Base-by-base conservation (phyloP, 2,888 invertebrate genomes). In the Stictocephala bisonia region DNA sequence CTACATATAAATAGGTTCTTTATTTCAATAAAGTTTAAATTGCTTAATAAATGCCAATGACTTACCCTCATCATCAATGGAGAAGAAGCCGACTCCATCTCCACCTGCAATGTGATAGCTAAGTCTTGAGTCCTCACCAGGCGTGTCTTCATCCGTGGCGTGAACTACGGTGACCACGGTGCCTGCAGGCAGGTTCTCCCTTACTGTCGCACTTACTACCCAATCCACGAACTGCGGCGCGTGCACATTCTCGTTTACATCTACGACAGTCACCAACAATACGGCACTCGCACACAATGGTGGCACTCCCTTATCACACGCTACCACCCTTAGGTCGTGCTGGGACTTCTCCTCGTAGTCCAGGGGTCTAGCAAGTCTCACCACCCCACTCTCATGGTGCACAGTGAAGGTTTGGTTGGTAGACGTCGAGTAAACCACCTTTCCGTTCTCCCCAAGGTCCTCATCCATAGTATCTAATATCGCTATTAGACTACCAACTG, bases 231-330 rank as follows among this genome's bases (percentile, higher is more conserved):
- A 97, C 77, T 87, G 86, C 1, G 97, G 96, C 71, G 94, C 87
- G 84, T 91, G 90, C 72, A 90, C 86, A 85, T 97, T 97, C 85
- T 97, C 97, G 85, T 97, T 95, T 24, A 97, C 96, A 85, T 97
- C 97, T 79, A 93, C 91, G 76, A 95, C 89, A 84, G 95, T 94
- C 70, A 97, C 89, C 68, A 92, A 89, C 41, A 97, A 89, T 74
- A 90, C 88, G 73, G 94, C 91, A 80, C 92, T 92, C 0, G 94
- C 89, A 75, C 90, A 90, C 77, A 95, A 85, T 3, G 93, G 87
- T 0, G 95, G 95, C 73, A 89, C 89, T 0, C 96, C 97, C 44
- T 90, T 89, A 85, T 97, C 97, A 60, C 90, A 89, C 1, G 95
- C 97, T 74, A 91, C 88, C 72, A 95, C 92, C 68, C 92, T 90